Evolutionary conservation across 2,113 vertebrate genomes (phyloP).

Genomic region (Mesocricetus auratus): DNA sequence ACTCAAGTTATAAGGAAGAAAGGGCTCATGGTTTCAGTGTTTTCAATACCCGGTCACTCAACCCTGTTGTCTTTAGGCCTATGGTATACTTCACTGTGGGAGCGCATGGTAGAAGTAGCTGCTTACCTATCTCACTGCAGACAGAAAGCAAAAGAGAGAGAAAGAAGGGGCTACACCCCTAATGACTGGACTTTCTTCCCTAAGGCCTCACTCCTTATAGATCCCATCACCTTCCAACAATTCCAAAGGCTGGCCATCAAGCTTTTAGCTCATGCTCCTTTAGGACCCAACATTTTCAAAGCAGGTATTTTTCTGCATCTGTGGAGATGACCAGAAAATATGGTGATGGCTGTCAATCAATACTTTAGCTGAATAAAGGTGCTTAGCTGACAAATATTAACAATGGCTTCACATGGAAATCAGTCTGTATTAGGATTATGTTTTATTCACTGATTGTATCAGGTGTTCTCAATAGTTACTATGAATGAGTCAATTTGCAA

Average conservation of each 20-base stretch:
- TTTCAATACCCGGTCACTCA: neutral
- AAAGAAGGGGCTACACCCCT: neutral
- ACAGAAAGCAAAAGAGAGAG: neutral
- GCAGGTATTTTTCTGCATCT: neutral
- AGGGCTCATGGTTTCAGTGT: neutral
- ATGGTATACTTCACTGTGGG: neutral
- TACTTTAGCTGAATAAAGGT: neutral
- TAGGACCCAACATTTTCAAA: neutral
- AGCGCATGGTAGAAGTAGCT: neutral
- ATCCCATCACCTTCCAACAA: neutral
- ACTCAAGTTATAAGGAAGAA: neutral
- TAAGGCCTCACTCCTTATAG: neutral
- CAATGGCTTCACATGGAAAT: neutral
- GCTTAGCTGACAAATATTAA: neutral
- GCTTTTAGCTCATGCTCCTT: neutral
- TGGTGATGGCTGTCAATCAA: neutral
- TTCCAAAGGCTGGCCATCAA: neutral
- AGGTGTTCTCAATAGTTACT: neutral
- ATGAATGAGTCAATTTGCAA: constrained; percentile 25
- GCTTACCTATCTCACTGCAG: neutral
- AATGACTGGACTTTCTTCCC: too few relatives aligned
- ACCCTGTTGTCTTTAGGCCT: neutral
- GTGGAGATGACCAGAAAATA: neutral
- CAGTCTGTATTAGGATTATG: neutral
- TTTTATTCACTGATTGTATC: constrained; percentile 19